phyloP scores from a whole-genome alignment of 2,113 vertebrate species.

The Noctilio leporinus region DNA sequence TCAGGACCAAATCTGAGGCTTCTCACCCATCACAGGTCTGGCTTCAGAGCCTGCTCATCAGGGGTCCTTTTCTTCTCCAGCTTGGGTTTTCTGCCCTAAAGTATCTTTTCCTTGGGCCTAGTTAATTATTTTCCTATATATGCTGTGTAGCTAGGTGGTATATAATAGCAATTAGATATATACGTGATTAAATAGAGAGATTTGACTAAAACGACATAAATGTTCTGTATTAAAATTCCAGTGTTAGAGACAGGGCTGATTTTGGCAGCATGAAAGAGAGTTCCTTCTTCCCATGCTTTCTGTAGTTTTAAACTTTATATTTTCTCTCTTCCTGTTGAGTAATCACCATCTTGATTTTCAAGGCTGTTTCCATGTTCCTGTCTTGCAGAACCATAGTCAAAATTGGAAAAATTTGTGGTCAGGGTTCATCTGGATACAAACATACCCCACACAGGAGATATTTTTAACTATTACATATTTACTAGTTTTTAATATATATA shows the following conservation, averaged over 20 bases:
- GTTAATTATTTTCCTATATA: slow-evolving; percentile 28
- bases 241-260: not conserved
- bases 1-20: not conserved
- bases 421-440: not conserved
- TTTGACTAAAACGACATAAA: not conserved
- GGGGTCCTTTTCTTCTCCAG: not conserved
- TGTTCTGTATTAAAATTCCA: not conserved
- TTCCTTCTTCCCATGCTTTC: not conserved
- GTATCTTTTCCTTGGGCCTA: not conserved
- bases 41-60: not conserved
- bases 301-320: not conserved
- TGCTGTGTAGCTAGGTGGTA: not conserved
- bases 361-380: not conserved
- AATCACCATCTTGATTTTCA: not conserved
- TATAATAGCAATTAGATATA: not conserved
- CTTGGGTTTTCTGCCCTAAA: not conserved
- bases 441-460: not conserved
- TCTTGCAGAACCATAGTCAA: not conserved
- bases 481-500: not conserved
- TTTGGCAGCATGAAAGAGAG: not conserved
- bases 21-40: not conserved
- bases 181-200: not conserved
- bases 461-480: not conserved
- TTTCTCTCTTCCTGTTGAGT: not conserved
- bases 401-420: not conserved